Percentiles rank a stretch among this genome's conserved stretches.
Conservation (phyloP, 2,888 invertebrate species). For the Cataglyphis cursor region DNA sequence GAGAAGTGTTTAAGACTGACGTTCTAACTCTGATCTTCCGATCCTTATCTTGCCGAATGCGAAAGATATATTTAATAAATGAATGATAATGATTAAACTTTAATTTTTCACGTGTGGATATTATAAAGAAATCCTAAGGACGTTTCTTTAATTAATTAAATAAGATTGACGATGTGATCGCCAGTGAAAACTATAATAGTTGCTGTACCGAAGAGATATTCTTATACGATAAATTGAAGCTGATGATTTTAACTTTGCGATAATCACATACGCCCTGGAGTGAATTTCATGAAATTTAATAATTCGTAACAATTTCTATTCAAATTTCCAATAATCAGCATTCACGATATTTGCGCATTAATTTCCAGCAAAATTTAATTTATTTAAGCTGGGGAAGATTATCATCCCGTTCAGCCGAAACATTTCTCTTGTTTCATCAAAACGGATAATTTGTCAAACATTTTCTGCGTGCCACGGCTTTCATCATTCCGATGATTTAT, state of each 20-base stretch:
- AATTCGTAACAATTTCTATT: background rate
- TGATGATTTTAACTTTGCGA: conserved; percentile 11
- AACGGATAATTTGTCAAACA: conserved; percentile 21
- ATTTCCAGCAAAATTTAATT: conserved; percentile 14
- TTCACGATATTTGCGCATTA: background rate
- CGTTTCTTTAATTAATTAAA: background rate
- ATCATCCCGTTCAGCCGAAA: background rate
- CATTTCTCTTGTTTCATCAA: background rate
- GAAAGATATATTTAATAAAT: background rate
- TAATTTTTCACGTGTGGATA: background rate
- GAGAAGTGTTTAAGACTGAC: background rate
- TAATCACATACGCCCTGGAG: background rate
- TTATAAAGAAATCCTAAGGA: background rate
- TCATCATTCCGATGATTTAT: background rate
- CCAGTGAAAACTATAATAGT: background rate
- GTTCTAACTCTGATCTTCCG: conserved; percentile 1
- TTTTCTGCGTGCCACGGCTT: background rate
- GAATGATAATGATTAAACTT: background rate
- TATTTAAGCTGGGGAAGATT: background rate
- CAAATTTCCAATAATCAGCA: background rate
- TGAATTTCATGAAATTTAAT: conserved; percentile 1
- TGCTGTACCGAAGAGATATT: background rate
- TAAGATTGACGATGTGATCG: background rate
- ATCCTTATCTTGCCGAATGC: background rate
- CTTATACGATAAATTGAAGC: background rate